A percentile compares a stretch with the other conserved stretches of the same genome.
Conservation (phyloP, 2,797 vertebrate species). For the Zenarchopterus dispar region DNA sequence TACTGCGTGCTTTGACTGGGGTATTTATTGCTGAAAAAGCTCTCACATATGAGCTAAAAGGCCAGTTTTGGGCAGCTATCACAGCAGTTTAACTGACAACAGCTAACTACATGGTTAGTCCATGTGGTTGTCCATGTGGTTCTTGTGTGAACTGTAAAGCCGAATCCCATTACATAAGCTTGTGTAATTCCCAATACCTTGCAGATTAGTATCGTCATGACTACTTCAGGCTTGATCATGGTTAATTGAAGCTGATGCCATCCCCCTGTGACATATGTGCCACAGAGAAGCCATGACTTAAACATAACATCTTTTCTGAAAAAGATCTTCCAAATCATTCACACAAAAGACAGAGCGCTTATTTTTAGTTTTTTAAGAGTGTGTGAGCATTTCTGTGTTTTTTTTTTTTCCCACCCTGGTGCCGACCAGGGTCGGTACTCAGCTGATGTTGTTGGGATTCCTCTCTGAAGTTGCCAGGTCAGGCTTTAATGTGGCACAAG, state of each 20-base stretch:
- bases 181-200: background rate
- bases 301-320: constrained; percentile 25
- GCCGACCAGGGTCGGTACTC: constrained; percentile 58
- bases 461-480: constrained; percentile 33
- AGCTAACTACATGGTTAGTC: background rate
- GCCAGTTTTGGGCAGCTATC: constrained; percentile 9
- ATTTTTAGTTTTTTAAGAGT: constrained; percentile 32
- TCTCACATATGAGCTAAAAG: constrained; percentile 13
- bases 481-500: constrained; percentile 17
- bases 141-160: background rate
- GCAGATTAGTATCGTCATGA: background rate
- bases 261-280: background rate
- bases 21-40: background rate
- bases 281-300: constrained; percentile 19
- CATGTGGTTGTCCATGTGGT: background rate
- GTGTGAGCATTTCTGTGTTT: constrained; percentile 19
- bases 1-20: background rate
- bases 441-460: constrained; percentile 63
- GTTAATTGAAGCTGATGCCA: constrained; percentile 7
- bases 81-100: background rate
- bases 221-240: background rate
- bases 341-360: constrained; percentile 44
- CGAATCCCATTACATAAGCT: constrained; percentile 14
- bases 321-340: constrained; percentile 24
- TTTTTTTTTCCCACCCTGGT: constrained; percentile 37